Base-by-base conservation (phyloP, 2,888 invertebrate species). In the Pherbina coryleti region DNA sequence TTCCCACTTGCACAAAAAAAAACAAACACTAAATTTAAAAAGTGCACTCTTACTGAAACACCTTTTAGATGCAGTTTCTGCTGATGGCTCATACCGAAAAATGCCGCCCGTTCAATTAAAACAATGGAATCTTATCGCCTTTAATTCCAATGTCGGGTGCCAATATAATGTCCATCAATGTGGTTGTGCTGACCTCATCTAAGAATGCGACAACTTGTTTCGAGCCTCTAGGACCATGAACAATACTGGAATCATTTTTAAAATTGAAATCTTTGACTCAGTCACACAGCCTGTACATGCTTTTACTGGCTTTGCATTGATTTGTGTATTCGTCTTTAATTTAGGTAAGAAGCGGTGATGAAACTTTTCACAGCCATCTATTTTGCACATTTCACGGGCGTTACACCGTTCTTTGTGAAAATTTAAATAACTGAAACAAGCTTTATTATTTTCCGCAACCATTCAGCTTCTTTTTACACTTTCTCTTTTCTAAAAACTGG, bases 151-250 rank as follows among this genome's bases (percentile, higher is more conserved):
- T 34, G 57, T 78, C 69, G 1, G 57, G 17, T 19, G 67, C 67
- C 17, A 64, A 11, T 37, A 57, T 53, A 11, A 74, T 67, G 19
- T 74, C 74, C 67, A 78, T 55, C 25, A 78, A 37, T 4, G 78
- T 78, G 14, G 78, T 57, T 62, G 78, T 78, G 17, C 74, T 78
- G 4, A 74, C 78, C 31, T 78, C 78, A 34, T 74, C 74, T 53
- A 74, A 22, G 49, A 78, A 74, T 4, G 78, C 78, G 3, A 55
- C 19, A 11, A 73, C 34, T 19, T 11, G 53, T 31, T 51, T 74
- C 28, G 67, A 69, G 4, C 69, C 57, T 28, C 11, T 34, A 53
- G 74, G 78, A 53, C 74, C 74, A 44, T 64, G 37, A 22, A 66
- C 19, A 9, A 51, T 22, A 78, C 37, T n/a, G 78, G 67, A 25